These are phyloP conservation scores for Ridgeia piscesae DNA, from an alignment of 1,140 invertebrate species.

Conservation along the genomic window DNA sequence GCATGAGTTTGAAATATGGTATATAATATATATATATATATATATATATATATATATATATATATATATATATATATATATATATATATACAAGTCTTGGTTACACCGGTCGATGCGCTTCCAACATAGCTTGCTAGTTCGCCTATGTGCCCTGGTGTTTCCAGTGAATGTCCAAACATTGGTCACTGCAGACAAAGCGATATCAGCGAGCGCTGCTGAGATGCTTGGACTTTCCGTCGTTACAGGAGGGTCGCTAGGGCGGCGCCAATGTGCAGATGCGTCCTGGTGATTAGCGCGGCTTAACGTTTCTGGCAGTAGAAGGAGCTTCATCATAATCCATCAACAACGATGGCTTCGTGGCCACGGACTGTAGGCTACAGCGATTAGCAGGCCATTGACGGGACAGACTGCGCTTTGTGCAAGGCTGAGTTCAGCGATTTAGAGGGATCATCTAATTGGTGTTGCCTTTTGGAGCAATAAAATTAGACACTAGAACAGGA, in stretches of 20 bases:
- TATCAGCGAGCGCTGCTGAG: background rate
- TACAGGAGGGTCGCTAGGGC: background rate
- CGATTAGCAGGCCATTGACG: background rate
- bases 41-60: too few species aligned
- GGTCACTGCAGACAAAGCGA: background rate
- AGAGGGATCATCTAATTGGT: background rate
- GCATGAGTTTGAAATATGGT: too few species aligned
- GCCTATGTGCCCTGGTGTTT: background rate
- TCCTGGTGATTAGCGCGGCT: background rate
- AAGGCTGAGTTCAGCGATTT: background rate
- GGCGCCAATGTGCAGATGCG: background rate
- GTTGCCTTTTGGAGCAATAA: background rate
- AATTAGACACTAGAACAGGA: background rate
- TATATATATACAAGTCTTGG: background rate
- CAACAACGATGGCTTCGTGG: background rate
- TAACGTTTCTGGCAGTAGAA: background rate
- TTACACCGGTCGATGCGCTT: background rate
- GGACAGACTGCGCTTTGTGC: background rate
- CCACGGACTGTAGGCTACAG: background rate
- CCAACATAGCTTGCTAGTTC: background rate
- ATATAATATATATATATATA: background rate
- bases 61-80: too few species aligned
- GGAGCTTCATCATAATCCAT: constrained; percentile 1
- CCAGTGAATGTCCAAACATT: background rate
- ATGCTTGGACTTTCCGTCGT: background rate